Percentiles rank a stretch among this genome's conserved stretches.
Conservation (phyloP, 53 echinoderm and acorn worm species). For the Astropecten irregularis region DNA sequence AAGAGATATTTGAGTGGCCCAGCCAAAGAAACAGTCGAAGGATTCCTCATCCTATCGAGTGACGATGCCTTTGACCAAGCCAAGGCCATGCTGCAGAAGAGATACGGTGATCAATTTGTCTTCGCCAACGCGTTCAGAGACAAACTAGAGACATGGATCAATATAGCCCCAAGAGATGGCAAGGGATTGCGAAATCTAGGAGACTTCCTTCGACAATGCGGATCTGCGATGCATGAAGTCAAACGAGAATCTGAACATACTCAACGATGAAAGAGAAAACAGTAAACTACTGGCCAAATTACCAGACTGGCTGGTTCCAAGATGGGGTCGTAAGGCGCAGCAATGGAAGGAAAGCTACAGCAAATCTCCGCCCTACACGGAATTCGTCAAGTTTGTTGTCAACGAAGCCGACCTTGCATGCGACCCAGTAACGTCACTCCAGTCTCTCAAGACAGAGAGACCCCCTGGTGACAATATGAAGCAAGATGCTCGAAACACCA, state of each 20-base stretch:
- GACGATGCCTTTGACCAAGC: conserved; percentile 42
- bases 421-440: conserved; percentile 46
- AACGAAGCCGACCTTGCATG: conserved; percentile 58
- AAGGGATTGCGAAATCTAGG: conserved; percentile 26
- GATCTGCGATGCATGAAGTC: conserved; percentile 36
- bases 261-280: conserved; percentile 64
- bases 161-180: conserved; percentile 27
- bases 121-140: conserved; percentile 45
- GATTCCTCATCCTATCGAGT: conserved; percentile 6
- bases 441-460: not conserved
- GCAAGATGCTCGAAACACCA: conserved; percentile 8
- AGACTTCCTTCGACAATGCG: conserved; percentile 51
- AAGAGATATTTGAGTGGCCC: conserved; percentile 21
- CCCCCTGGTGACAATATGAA: not conserved
- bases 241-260: conserved; percentile 45
- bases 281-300: conserved; percentile 35
- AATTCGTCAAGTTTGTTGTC: conserved; percentile 51
- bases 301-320: conserved; percentile 56
- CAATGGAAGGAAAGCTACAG: conserved; percentile 20
- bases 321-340: conserved; percentile 58
- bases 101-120: conserved; percentile 52
- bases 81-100: conserved; percentile 7
- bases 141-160: conserved; percentile 41
- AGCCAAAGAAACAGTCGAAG: conserved; percentile 39
- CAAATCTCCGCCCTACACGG: conserved; percentile 45